phyloP scores from a whole-genome alignment of 2,113 vertebrate species.

The Strix aluco region DNA sequence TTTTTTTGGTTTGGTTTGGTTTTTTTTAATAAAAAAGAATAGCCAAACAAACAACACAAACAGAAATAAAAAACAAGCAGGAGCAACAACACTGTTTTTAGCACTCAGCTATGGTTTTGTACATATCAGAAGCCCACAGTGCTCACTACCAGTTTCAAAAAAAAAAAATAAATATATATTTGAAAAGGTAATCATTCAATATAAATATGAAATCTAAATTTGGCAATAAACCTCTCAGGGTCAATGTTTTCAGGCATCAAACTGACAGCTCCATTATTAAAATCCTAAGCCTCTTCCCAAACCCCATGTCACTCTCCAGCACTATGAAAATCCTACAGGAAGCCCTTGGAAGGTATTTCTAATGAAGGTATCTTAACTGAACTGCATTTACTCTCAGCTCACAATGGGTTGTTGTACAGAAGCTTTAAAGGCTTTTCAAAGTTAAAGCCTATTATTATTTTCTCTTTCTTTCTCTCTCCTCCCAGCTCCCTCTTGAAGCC shows the following conservation, averaged over 20 bases:
- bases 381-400: neutral
- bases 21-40: neutral
- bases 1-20: too few relatives aligned
- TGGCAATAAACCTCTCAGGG: constrained; percentile 27
- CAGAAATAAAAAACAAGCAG: neutral
- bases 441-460: constrained; percentile 55
- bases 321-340: neutral
- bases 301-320: neutral
- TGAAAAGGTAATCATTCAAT: constrained; percentile 32
- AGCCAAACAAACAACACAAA: neutral
- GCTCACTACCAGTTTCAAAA: neutral
- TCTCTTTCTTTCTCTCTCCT: neutral
- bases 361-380: constrained; percentile 25
- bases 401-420: constrained; percentile 17
- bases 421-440: constrained; percentile 55
- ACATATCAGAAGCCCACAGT: neutral
- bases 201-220: constrained; percentile 43
- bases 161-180: neutral
- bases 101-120: neutral
- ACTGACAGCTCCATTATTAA: constrained; percentile 62
- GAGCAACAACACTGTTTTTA: neutral
- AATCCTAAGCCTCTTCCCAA: constrained; percentile 36
- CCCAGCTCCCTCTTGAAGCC: constrained; percentile 7
- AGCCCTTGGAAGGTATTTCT: constrained; percentile 15
- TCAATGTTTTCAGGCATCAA: constrained; percentile 40